Percentiles rank a stretch among this genome's conserved stretches.
These are phyloP conservation scores for Burhinus oedicnemus DNA, from an alignment of 2,113 vertebrate species.

Conservation along the genomic window DNA sequence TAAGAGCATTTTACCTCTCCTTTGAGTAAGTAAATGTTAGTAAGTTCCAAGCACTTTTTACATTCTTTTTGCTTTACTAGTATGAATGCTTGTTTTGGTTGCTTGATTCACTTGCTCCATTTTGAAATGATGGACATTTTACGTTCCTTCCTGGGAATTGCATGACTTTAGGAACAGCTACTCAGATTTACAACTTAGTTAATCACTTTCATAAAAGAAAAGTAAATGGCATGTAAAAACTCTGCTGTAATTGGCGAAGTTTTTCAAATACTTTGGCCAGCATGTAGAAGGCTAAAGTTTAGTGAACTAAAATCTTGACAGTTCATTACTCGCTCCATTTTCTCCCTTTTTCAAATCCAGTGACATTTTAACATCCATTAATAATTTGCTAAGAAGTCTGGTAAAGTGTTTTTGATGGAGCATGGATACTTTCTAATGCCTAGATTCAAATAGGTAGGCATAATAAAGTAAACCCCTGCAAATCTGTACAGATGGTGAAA, in stretches of 20 bases:
- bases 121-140: not conserved
- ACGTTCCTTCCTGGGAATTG: not conserved
- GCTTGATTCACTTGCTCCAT: not conserved
- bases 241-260: not conserved
- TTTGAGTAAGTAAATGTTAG: not conserved
- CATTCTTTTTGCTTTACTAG: not conserved
- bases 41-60: not conserved
- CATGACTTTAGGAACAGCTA: not conserved
- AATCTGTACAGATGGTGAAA: not conserved
- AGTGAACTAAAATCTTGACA: not conserved
- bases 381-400: not conserved
- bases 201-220: not conserved
- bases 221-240: not conserved
- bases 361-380: not conserved
- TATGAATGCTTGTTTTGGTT: not conserved
- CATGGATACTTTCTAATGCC: not conserved
- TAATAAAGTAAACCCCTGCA: not conserved
- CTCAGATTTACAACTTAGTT: not conserved
- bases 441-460: not conserved
- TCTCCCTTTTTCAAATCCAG: not conserved
- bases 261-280: not conserved
- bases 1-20: conserved; percentile 71
- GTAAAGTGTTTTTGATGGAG: not conserved
- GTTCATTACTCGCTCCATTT: not conserved
- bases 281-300: not conserved